Conservation (phyloP, 1,140 invertebrate species). For the Bombus confusus region DNA sequence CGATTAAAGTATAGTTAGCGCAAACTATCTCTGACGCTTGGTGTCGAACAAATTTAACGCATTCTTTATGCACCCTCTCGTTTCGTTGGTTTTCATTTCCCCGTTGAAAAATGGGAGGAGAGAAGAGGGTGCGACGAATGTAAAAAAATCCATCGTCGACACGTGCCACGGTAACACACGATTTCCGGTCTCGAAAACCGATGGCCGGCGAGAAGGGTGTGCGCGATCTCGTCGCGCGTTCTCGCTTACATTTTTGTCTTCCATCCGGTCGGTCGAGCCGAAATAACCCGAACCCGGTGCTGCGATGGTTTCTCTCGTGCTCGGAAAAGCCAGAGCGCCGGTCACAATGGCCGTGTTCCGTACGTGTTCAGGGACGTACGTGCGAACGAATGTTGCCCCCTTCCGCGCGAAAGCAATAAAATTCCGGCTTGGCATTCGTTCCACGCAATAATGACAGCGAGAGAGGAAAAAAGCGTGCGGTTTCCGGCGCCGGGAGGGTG, state of each 20-base stretch:
- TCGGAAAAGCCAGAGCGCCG: not conserved
- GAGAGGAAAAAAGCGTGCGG: slow-evolving; percentile 13
- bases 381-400: slow-evolving; percentile 23
- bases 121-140: not conserved
- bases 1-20: not conserved
- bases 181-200: slow-evolving; percentile 20
- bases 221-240: not conserved
- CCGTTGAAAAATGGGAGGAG: not conserved
- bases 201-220: not conserved
- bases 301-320: not conserved
- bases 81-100: not conserved
- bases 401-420: slow-evolving; percentile 51
- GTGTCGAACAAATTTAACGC: not conserved
- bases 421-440: slow-evolving; percentile 24
- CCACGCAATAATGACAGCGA: slow-evolving; percentile 49
- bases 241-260: slow-evolving; percentile 39
- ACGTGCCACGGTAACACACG: slow-evolving; percentile 23
- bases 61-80: not conserved
- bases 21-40: not conserved
- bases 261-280: slow-evolving; percentile 2
- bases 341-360: slow-evolving; percentile 14
- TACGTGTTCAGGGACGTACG: slow-evolving; percentile 37
- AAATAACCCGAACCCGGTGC: not conserved
- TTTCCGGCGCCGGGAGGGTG: slow-evolving; percentile 6
- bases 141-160: slow-evolving; percentile 4